A percentile compares a stretch with the other conserved stretches of the same genome.
These are phyloP conservation scores for Microcaecilia unicolor DNA, from an alignment of 2,797 vertebrate species.

Conservation along the genomic window DNA sequence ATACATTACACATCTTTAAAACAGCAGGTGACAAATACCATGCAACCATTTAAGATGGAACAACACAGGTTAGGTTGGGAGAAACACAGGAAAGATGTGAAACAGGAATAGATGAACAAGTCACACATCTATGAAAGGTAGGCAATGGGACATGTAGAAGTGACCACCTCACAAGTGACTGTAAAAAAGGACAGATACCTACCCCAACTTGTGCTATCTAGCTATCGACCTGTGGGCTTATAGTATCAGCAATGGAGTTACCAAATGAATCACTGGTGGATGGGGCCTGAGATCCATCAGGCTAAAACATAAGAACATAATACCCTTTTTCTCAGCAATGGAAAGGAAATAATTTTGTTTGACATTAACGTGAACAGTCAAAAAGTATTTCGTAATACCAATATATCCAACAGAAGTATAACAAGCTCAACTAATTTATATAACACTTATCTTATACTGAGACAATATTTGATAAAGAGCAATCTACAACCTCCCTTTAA, in stretches of 20 bases:
- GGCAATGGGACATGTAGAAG: slow-evolving; percentile 26
- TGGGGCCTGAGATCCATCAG: slow-evolving; percentile 90
- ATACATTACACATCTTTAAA: slow-evolving; percentile 23
- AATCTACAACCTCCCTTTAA: background rate
- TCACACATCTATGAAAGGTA: slow-evolving; percentile 21
- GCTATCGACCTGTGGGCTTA: slow-evolving; percentile 97
- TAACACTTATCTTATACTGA: too few relatives aligned
- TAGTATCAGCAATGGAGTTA: slow-evolving; percentile 85
- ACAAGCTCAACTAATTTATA: too few relatives aligned
- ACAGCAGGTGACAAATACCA: slow-evolving; percentile 28
- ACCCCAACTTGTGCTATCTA: slow-evolving; percentile 97
- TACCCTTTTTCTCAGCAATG: too few relatives aligned
- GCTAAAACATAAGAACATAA: slow-evolving; percentile 71
- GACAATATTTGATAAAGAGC: too few relatives aligned
- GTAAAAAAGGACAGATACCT: slow-evolving; percentile 78
- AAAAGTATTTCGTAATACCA: too few relatives aligned
- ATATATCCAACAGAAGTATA: too few relatives aligned
- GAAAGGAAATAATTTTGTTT: too few relatives aligned
- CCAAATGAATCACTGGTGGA: slow-evolving; percentile 86
- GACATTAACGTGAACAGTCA: too few relatives aligned
- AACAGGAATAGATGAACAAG: slow-evolving; percentile 9
- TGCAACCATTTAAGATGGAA: slow-evolving; percentile 21
- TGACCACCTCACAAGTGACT: slow-evolving; percentile 39
- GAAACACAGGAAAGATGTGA: slow-evolving; percentile 6
- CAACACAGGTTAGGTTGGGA: slow-evolving; percentile 15